A percentile compares a stretch with the other conserved stretches of the same genome.
Conservation (phyloP, 2,113 vertebrate genomes). For the Megaceryle torquata region DNA sequence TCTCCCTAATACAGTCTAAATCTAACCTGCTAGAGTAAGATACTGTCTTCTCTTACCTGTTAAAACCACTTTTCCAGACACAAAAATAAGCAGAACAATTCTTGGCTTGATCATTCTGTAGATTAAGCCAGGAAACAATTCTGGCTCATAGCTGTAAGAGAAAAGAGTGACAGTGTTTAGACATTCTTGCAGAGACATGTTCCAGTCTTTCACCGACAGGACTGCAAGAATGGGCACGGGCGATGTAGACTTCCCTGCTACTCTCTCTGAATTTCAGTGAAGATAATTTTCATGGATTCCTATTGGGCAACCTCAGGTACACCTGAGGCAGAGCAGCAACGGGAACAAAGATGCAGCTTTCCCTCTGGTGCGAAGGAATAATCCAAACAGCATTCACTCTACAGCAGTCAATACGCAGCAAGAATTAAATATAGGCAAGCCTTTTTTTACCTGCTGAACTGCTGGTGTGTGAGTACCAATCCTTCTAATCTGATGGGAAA, state of each 20-base stretch:
- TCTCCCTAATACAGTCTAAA: neutral
- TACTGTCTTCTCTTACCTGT: slow-evolving; percentile 82
- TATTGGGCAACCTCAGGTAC: neutral
- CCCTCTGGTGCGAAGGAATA: neutral
- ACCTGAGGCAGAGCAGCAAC: neutral
- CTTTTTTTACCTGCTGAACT: slow-evolving; percentile 91
- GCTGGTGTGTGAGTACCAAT: slow-evolving; percentile 95
- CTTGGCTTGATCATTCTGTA: slow-evolving; percentile 99
- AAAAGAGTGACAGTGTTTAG: slow-evolving; percentile 11
- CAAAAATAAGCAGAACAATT: slow-evolving; percentile 98
- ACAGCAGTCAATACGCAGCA: neutral
- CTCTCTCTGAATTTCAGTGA: no score
- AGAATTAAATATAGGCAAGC: neutral
- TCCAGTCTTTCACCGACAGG: neutral
- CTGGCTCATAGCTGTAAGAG: slow-evolving; percentile 89
- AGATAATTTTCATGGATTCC: neutral
- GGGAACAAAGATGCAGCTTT: neutral
- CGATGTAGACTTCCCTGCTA: neutral
- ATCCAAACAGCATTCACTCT: neutral
- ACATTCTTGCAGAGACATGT: neutral
- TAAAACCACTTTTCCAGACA: slow-evolving; percentile 98
- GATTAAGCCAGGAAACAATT: slow-evolving; percentile 97
- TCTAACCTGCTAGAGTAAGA: neutral
- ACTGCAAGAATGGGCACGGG: neutral
- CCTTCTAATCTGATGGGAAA: slow-evolving; percentile 97